phyloP scores from a whole-genome alignment of 2,113 vertebrate species.

The Hassar affinis region DNA sequence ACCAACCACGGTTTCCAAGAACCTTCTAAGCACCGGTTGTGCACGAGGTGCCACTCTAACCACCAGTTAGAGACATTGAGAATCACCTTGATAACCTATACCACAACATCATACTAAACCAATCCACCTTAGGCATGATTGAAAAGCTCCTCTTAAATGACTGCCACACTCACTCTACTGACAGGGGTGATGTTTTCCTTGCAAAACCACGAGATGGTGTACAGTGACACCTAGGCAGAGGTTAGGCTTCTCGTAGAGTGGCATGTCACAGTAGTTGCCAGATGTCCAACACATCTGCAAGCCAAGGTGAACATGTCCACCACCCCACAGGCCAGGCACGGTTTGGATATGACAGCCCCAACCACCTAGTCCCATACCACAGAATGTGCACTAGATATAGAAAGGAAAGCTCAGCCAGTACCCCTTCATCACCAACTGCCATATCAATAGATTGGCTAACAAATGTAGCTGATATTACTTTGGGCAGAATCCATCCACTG shows the following conservation, averaged over 20 bases:
- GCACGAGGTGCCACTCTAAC: background rate
- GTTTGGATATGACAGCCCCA: background rate
- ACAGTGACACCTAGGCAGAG: background rate
- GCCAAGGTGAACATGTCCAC: background rate
- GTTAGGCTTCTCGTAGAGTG: background rate
- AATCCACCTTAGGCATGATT: background rate
- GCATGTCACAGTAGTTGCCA: background rate
- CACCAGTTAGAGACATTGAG: background rate
- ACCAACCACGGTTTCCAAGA: background rate
- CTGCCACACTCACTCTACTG: background rate
- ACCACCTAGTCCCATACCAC: background rate
- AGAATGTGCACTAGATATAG: background rate
- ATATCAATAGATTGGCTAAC: background rate
- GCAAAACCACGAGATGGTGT: background rate
- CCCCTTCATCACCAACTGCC: background rate
- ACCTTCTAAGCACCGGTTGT: background rate
- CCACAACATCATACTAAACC: background rate
- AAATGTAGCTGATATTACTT: background rate
- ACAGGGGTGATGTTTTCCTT: background rate
- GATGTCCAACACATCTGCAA: background rate
- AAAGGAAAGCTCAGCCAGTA: background rate
- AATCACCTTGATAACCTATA: background rate
- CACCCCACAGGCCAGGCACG: background rate
- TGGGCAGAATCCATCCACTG: background rate
- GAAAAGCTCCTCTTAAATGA: background rate